Base-by-base conservation (phyloP, 2,888 invertebrate genomes). In the Drosophila subquinaria region DNA sequence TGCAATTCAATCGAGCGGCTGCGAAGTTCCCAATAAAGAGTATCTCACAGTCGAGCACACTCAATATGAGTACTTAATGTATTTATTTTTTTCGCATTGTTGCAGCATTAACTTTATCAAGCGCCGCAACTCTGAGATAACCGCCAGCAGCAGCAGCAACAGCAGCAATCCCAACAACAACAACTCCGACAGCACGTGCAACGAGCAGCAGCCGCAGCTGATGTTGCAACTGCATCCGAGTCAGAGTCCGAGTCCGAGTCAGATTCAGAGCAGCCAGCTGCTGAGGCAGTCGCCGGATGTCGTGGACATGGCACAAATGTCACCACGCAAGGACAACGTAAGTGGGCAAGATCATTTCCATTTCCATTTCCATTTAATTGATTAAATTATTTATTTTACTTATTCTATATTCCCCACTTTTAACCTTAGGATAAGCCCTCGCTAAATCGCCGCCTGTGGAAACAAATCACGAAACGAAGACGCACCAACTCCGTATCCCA, bases 391-490 rank as follows among this genome's bases (percentile, higher is more conserved):
- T 30, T 8, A 30, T 30, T 30, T 1, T 8, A 30, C 5, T 30
- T 8, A 8, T 8, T 30, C 30, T 30, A 1, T 27, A 1, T 6
- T 8, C 6, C 27, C 27, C 17, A 9, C n/a, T 47, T 5, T 6
- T 11, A 6, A 20, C 13, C 6, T 15, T 93, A 96, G 96, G 96
- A 96, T 90, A 96, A 95, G 92, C 95, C 95, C 90, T 95, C 95
- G 91, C 93, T 96, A 92, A 96, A 96, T 92, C 95, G 96, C 92
- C 94, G 96, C 89, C 96, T 96, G 92, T 96, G 96, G 96, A 96
- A 96, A 93, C 96, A 96, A 92, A 94, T 96, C 87, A 95, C 95
- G 82, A 95, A 95, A 94, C 94, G 96, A 92, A 94, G 95, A 80
- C 95, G 95, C 90, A 94, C 95, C 71, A 92, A 91, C 78, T 92